Percentiles rank a stretch among this genome's conserved stretches.
Evolutionary conservation across 2,888 invertebrate species (phyloP).

Genomic region (Caenorhabditis drosophilae): DNA sequence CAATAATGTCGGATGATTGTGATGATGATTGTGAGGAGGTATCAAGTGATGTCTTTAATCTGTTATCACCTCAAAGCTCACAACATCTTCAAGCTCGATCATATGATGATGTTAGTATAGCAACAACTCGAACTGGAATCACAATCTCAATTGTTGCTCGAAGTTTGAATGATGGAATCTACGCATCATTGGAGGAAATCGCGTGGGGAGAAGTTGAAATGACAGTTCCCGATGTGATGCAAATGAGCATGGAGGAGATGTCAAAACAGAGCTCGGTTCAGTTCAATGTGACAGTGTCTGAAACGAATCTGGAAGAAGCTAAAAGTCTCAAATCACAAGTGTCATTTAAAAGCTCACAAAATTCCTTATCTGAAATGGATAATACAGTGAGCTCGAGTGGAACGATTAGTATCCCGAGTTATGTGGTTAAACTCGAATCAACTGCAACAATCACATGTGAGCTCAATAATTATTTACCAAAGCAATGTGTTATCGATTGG

Average conservation of each 20-base stretch:
- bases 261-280: conserved; percentile 20
- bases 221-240: conserved; percentile 50
- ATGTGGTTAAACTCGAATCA: conserved; percentile 63
- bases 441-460: conserved; percentile 68
- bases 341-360: conserved; percentile 46
- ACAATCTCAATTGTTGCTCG: conserved; percentile 64
- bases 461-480: conserved; percentile 61
- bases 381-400: conserved; percentile 46
- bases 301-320: conserved; percentile 55
- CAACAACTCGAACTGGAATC: conserved; percentile 44
- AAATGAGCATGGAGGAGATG: conserved; percentile 32
- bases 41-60: not conserved
- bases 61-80: conserved; percentile 13
- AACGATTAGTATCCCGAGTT: conserved; percentile 63
- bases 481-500: conserved; percentile 59
- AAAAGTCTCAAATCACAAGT: conserved; percentile 48
- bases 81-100: conserved; percentile 18
- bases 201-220: conserved; percentile 65
- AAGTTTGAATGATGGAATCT: conserved; percentile 59
- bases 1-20: conserved; percentile 39
- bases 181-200: conserved; percentile 64
- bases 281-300: conserved; percentile 66
- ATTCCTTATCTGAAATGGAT: conserved; percentile 47
- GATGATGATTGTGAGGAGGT: conserved; percentile 34
- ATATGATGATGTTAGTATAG: conserved; percentile 26